Percentiles rank a stretch among this genome's conserved stretches.
phyloP scores from a whole-genome alignment of 2,888 invertebrate species.

The Polyommatus iphigenia region DNA sequence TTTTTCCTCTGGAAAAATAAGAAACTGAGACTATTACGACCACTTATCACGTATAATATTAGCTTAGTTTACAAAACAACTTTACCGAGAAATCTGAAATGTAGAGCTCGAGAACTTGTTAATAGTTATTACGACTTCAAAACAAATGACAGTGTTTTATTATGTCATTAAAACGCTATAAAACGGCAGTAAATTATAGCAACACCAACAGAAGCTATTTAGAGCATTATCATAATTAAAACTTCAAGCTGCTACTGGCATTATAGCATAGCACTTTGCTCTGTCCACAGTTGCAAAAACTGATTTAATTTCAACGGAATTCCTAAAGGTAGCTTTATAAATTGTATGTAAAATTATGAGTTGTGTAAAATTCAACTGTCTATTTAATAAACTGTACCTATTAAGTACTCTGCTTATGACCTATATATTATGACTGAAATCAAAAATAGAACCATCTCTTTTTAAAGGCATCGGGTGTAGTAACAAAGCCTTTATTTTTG shows the following conservation, averaged over 20 bases:
- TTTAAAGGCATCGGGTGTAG: background rate
- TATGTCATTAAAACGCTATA: constrained; percentile 17
- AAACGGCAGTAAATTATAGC: constrained; percentile 11
- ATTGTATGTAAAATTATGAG: background rate
- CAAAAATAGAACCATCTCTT: background rate
- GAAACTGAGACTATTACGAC: background rate
- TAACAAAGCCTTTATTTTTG: background rate
- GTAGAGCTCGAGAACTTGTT: background rate
- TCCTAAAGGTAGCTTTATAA: background rate
- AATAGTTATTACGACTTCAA: constrained; percentile 10
- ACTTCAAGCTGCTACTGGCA: background rate
- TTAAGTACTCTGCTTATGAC: background rate
- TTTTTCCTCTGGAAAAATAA: background rate
- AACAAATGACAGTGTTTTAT: constrained; percentile 22
- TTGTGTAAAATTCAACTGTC: no score
- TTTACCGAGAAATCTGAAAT: background rate
- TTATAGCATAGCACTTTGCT: background rate
- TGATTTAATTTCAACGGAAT: background rate
- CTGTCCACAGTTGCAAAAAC: background rate
- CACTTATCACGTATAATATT: background rate
- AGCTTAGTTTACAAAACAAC: background rate
- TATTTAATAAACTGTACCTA: background rate
- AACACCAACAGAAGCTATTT: constrained; percentile 21
- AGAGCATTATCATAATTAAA: constrained; percentile 6
- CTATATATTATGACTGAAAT: background rate